These are phyloP conservation scores for Alosa alosa DNA, from an alignment of 2,113 vertebrate species.

Conservation along the genomic window DNA sequence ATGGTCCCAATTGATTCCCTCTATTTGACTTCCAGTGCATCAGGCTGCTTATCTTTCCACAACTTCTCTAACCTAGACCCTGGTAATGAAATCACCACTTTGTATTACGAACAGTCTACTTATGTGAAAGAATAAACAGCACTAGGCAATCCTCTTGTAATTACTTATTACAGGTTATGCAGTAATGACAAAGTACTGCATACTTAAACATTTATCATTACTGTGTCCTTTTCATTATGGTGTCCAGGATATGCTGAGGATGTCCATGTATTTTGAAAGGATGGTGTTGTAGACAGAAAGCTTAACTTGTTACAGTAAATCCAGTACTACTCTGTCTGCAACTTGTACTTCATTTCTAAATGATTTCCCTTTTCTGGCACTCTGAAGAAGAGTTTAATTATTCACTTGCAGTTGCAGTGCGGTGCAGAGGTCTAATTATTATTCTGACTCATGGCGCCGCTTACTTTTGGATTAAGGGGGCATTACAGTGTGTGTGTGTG, in stretches of 20 bases:
- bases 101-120: too few relatives aligned
- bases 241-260: neutral
- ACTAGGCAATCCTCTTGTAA: too few relatives aligned
- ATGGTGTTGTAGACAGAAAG: neutral
- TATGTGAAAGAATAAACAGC: too few relatives aligned
- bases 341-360: neutral
- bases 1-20: neutral
- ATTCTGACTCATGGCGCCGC: neutral
- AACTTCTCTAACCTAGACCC: neutral
- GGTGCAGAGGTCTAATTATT: neutral
- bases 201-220: neutral
- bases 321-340: neutral
- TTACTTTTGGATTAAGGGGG: neutral
- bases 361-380: neutral
- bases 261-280: neutral
- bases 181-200: neutral
- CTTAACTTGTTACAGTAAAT: neutral
- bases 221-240: neutral
- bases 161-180: too few relatives aligned
- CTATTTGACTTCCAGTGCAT: neutral
- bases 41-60: neutral
- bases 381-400: neutral
- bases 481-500: neutral
- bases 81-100: too few relatives aligned
- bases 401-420: neutral